Evolutionary conservation across 1,140 invertebrate genomes (phyloP).

Genomic region (Paraescarpia echinospica): DNA sequence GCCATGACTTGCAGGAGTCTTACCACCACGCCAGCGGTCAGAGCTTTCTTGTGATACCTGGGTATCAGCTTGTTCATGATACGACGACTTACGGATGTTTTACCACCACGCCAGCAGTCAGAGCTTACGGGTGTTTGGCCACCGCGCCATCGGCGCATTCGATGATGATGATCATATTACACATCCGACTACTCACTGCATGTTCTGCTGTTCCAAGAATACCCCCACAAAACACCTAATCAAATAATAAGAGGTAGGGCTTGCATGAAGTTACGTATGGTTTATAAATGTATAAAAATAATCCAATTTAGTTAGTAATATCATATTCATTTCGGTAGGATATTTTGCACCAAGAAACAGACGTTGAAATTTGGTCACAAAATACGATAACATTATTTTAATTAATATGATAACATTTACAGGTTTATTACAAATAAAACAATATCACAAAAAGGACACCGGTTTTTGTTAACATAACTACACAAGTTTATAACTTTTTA

Average conservation of each 20-base stretch:
- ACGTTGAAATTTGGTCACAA: not conserved
- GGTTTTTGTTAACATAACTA: not conserved
- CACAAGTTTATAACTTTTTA: too few species aligned
- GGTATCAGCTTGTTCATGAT: too few species aligned
- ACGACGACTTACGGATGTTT: too few species aligned
- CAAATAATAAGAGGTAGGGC: not conserved
- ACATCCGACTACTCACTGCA: not conserved
- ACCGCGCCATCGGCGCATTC: too few species aligned
- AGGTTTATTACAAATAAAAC: not conserved
- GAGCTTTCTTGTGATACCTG: too few species aligned
- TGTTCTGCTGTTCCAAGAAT: not conserved
- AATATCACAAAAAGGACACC: not conserved
- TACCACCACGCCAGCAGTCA: too few species aligned
- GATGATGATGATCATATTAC: too few species aligned
- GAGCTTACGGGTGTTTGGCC: too few species aligned
- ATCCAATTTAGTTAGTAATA: not conserved
- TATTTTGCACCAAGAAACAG: not conserved
- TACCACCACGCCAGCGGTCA: too few species aligned
- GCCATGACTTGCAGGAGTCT: too few species aligned
- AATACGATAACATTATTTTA: not conserved
- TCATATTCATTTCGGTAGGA: not conserved
- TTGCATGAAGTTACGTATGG: not conserved
- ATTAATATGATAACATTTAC: not conserved
- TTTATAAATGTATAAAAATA: not conserved
- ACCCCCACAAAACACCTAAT: not conserved